These are phyloP conservation scores for Stegostoma tigrinum DNA, from an alignment of 2,113 vertebrate genomes.

Conservation along the genomic window DNA sequence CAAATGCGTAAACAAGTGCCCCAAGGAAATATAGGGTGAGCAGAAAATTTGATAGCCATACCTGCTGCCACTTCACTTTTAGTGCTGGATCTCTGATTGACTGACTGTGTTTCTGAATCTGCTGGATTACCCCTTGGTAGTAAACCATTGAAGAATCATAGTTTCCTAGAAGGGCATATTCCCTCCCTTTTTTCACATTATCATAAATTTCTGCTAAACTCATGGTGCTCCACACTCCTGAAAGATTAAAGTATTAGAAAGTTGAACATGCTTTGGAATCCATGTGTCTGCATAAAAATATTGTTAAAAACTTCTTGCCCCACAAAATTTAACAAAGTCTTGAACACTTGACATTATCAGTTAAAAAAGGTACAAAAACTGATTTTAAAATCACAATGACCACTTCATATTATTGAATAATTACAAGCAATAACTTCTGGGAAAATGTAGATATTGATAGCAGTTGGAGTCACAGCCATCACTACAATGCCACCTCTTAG, in stretches of 20 bases:
- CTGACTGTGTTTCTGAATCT: conserved; percentile 87
- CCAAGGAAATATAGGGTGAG: conserved; percentile 45
- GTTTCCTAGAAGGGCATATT: conserved; percentile 92
- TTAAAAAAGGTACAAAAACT: background rate
- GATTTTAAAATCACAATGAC: too few relatives aligned
- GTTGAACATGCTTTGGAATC: background rate
- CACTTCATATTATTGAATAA: background rate
- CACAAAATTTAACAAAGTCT: background rate
- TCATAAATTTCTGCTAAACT: conserved; percentile 90
- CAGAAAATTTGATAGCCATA: conserved; percentile 50
- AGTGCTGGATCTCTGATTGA: conserved; percentile 78
- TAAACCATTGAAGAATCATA: conserved; percentile 95
- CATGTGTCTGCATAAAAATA: background rate
- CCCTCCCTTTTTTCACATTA: conserved; percentile 91
- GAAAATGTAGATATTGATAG: background rate
- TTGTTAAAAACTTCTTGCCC: background rate
- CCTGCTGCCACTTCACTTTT: conserved; percentile 88
- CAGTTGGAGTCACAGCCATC: background rate
- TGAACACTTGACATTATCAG: background rate
- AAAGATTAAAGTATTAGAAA: conserved; percentile 31
- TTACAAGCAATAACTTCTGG: background rate
- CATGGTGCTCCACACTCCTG: conserved; percentile 60
- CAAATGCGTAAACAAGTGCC: conserved; percentile 43
- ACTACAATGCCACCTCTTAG: background rate
- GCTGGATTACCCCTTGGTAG: conserved; percentile 92